phyloP scores from a whole-genome alignment of 2,113 vertebrate genomes.

The Mus pahari region DNA sequence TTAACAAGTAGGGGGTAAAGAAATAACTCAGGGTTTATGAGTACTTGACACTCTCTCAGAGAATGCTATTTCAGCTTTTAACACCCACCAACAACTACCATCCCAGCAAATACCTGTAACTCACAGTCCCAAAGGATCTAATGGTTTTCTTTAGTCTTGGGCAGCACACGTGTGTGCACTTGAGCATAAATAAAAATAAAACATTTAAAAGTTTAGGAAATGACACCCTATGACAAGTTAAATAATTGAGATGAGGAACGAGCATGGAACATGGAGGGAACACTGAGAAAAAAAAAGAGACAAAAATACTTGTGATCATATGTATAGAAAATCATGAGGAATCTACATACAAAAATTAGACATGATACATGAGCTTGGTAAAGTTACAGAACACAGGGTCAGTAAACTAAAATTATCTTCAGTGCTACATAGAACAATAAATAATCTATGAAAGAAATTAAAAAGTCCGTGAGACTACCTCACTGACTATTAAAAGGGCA shows the following conservation, averaged over 20 bases:
- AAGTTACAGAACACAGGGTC: background rate
- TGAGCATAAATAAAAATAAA: background rate
- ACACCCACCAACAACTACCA: background rate
- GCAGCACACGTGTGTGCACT: background rate
- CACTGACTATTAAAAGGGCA: background rate
- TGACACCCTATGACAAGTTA: background rate
- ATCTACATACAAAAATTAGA: background rate
- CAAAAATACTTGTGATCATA: conserved; percentile 1
- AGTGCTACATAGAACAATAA: background rate
- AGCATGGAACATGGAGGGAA: background rate
- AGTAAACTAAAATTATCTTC: conserved; percentile 5
- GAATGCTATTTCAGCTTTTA: background rate
- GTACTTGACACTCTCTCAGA: background rate
- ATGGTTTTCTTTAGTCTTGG: background rate
- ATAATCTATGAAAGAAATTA: background rate
- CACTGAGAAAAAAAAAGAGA: background rate
- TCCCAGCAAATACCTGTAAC: background rate
- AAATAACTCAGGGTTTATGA: background rate
- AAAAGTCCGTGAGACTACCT: background rate
- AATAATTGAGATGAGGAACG: background rate
- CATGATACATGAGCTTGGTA: conserved; percentile 3
- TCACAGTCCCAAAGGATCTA: background rate
- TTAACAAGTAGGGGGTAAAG: background rate
- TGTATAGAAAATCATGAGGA: conserved; percentile 11
- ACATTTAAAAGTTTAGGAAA: background rate